These are phyloP conservation scores for Dermochelys coriacea DNA, from an alignment of 2,797 vertebrate species.

Conservation along the genomic window DNA sequence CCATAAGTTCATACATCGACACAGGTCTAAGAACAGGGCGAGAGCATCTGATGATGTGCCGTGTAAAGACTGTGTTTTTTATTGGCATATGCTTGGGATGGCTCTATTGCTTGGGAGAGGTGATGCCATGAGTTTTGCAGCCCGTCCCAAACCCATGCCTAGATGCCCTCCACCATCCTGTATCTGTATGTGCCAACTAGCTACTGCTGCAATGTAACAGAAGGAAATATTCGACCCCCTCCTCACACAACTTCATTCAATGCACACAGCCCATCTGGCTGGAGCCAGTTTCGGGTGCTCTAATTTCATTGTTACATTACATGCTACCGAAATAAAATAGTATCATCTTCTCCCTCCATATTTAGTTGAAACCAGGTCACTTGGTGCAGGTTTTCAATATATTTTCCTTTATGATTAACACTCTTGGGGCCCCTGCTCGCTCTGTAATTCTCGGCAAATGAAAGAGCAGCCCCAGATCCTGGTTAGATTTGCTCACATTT, in stretches of 20 bases:
- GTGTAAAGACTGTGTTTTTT: neutral
- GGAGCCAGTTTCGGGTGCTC: neutral
- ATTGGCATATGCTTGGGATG: neutral
- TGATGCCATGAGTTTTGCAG: no score
- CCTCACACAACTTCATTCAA: neutral
- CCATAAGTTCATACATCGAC: rapidly evolving
- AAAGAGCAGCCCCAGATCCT: constrained; percentile 84
- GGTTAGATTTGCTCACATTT: constrained; percentile 87
- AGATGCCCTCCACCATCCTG: neutral
- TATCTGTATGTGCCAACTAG: neutral
- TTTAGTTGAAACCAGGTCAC: constrained; percentile 73
- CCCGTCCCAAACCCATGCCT: no score
- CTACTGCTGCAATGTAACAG: neutral
- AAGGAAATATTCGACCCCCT: no score
- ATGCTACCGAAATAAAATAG: neutral
- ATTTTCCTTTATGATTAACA: constrained; percentile 76
- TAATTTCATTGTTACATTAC: neutral
- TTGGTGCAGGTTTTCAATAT: neutral
- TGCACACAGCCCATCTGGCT: neutral
- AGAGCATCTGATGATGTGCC: no score
- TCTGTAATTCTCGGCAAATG: constrained; percentile 81
- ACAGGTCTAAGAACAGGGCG: neutral
- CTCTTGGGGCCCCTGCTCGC: constrained; percentile 58
- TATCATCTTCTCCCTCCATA: neutral
- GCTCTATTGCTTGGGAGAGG: neutral